A percentile compares a stretch with the other conserved stretches of the same genome.
phyloP scores from a whole-genome alignment of 2,797 vertebrate species.

The Valencia hispanica region DNA sequence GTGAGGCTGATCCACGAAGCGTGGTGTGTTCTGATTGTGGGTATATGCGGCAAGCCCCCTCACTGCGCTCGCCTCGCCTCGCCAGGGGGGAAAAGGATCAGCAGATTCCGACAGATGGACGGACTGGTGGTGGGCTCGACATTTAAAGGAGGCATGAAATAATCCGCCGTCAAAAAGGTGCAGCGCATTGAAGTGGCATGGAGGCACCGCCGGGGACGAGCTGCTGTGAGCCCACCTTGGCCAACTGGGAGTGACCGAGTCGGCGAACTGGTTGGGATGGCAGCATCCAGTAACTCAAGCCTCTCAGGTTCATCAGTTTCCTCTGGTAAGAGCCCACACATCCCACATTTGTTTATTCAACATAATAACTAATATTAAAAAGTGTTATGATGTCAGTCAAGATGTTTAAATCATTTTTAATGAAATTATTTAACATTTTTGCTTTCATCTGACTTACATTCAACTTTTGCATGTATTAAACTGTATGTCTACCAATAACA shows the following conservation, averaged over 20 bases:
- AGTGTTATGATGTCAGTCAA: background rate
- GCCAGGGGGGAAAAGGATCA: slow-evolving; percentile 2
- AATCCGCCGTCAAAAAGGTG: slow-evolving; percentile 34
- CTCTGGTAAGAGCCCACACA: slow-evolving; percentile 87
- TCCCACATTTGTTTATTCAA: background rate
- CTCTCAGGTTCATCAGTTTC: slow-evolving; percentile 96
- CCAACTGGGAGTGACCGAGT: slow-evolving; percentile 62
- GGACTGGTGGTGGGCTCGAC: slow-evolving; percentile 9
- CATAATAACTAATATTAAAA: background rate
- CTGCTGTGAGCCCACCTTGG: slow-evolving; percentile 73
- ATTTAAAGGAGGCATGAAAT: slow-evolving; percentile 39
- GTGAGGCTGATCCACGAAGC: slow-evolving; percentile 15
- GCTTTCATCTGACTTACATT: slow-evolving; percentile 1
- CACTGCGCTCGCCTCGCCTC: slow-evolving; percentile 44
- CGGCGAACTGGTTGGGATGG: slow-evolving; percentile 83
- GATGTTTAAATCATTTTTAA: background rate
- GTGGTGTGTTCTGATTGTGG: slow-evolving; percentile 11
- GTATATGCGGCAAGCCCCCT: slow-evolving; percentile 60
- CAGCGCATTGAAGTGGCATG: slow-evolving; percentile 70
- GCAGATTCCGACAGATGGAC: slow-evolving; percentile 33
- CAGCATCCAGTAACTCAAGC: slow-evolving; percentile 97
- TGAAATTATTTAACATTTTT: background rate
- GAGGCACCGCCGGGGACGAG: slow-evolving; percentile 76
- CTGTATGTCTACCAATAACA: background rate
- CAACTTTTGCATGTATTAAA: slow-evolving; percentile 41